Evolutionary conservation across 2,888 invertebrate species (phyloP), one percentile per base, ranked within the genome.

Genomic region (Amphimallon solstitiale): DNA sequence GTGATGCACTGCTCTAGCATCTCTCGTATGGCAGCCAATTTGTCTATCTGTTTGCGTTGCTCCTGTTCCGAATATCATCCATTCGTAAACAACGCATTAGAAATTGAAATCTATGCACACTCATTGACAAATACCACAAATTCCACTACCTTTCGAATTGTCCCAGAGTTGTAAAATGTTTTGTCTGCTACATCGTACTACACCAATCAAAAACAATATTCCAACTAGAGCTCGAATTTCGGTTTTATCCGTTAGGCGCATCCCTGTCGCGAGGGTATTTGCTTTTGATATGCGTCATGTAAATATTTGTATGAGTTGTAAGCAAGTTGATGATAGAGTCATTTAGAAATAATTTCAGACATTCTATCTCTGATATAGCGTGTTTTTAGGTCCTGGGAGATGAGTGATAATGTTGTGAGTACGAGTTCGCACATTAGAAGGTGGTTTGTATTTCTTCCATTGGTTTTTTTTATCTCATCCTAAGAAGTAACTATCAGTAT

Each of bases 201-300:
- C 34, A 10, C 63, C 63, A 19, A 38, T 35, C 12, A 63, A 34
- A 29, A 54, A 63, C 19, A 63, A 29, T 14, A 63, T 15, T 12
- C 52, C 51, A 35, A 63, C 12, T 23, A 52, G 9, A 15, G 38
- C 48, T 48, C 29, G 12, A 17, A 48, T 9, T 62, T 62, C 62
- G 17, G 19, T 14, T 17, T 38, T 23, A 40, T 61, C 45, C 23
- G 46, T 46, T 37, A 34, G 10, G 45, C 14, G 46, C 29, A 46
- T 61, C 29, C 17, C 46, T 15, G 19, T 21, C 46, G 12, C 61
- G 45, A 37, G 19, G n/a, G 46, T 61, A 61, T 17, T 46, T 43
- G 23, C 23, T 23, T 4, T 23, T 23, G 23, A 23, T 23, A 5
- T 23, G 23, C 23, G 23, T 23, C 5, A 23, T 23, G 23, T 23